Conservation (phyloP, 2,888 invertebrate genomes). For the Morpho helenor region DNA sequence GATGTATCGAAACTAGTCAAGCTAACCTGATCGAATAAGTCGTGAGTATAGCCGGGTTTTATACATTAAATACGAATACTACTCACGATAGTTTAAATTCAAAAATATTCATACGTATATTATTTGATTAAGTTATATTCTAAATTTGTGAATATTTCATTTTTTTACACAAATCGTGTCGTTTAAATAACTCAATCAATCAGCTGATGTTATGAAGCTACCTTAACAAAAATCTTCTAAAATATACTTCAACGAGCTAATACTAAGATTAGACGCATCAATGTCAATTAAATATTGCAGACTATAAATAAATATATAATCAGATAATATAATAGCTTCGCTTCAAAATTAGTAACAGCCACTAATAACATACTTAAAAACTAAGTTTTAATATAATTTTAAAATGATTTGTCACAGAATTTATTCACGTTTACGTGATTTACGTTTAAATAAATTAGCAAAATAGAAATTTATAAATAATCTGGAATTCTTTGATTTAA, state of each 20-base stretch:
- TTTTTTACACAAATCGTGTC: not conserved
- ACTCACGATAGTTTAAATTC: no score
- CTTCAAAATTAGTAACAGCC: slow-evolving; percentile 27
- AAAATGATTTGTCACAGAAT: slow-evolving; percentile 2
- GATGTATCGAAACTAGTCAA: no score
- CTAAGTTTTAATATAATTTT: slow-evolving; percentile 10
- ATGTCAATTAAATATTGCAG: slow-evolving; percentile 8
- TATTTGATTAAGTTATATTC: slow-evolving; percentile 5
- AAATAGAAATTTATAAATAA: no score
- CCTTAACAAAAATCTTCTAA: slow-evolving; percentile 1
- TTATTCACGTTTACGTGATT: no score
- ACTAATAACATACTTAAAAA: slow-evolving; percentile 25
- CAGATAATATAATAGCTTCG: slow-evolving; percentile 23
- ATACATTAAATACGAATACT: no score
- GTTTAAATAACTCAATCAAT: slow-evolving; percentile 3
- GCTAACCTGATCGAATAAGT: no score
- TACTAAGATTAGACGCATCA: slow-evolving; percentile 7
- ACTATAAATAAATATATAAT: slow-evolving; percentile 17
- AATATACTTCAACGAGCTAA: slow-evolving; percentile 6
- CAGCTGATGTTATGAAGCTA: slow-evolving; percentile 22
- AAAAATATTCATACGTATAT: not conserved
- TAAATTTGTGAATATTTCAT: not conserved
- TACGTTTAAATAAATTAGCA: no score
- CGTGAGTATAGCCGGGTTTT: no score
- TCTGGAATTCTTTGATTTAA: no score